Evolutionary conservation across 2,113 vertebrate species (phyloP), one percentile per base, ranked within the genome.

Genomic region (Calidris pugnax): DNA sequence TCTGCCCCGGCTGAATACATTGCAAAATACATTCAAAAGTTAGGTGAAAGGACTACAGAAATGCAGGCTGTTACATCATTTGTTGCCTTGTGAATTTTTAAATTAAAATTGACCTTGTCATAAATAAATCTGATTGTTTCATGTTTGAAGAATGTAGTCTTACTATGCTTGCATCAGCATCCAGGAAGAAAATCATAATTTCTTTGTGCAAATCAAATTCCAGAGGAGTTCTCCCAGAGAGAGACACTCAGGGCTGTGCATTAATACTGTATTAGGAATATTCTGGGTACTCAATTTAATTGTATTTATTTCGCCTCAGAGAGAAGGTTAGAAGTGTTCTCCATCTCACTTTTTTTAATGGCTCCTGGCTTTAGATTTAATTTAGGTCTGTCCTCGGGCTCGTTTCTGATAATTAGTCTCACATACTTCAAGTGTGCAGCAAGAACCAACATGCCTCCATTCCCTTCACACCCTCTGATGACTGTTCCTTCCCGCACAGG

Each of bases 221-320:
- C 73, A 92, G 83, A 81, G 45, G 63, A 81, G 51, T 57, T 68
- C 43, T 74, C 66, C 35, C 80, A 84, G 72, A 85, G 51, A 87
- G 7, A 51, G 2, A 67, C 17, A 82, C 51, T 80, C 50, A 73
- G 76, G 53, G 89, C 66, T 79, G 53, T 28, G 55, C 71, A 78
- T 85, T 95, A 96, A 92, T 73, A 84, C 51, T 85, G 75, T 57
- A 94, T 72, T 83, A 89, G 32, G 56, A 89, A 89, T 81, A 90
- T 88, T 94, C 84, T 81, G 24, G 22, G 59, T 80, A 78, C 35
- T 78, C 56, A 30, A 60, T 84, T 88, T 74, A 85, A 92, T 73
- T 84, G 51, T 78, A 91, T 96, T 97, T 95, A 94, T 93, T 95
- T 95, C 95, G 50, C 87, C 91, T 89, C 53, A 39, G 74, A 97